Evolutionary conservation across 2,888 invertebrate species (phyloP).

Genomic region (Malacosoma neustria): DNA sequence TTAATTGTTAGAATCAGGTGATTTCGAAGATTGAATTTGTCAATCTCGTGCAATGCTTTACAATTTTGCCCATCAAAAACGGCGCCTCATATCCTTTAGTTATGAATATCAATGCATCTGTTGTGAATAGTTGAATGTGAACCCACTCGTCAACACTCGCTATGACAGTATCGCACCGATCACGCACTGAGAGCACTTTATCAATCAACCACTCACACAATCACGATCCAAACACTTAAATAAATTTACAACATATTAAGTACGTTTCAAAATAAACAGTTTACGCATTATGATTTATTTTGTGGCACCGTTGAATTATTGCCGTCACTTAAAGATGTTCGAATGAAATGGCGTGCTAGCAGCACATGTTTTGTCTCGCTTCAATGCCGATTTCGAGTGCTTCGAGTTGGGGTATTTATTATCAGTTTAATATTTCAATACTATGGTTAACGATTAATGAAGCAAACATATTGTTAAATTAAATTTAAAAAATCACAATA

Average conservation of each 20-base stretch:
- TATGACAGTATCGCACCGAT: conserved; percentile 59
- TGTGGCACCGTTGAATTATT: conserved; percentile 63
- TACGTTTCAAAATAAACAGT: conserved; percentile 71
- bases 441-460: background rate
- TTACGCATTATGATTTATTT: conserved; percentile 72
- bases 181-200: conserved; percentile 54
- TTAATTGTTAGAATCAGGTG: too few relatives aligned
- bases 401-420: background rate
- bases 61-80: background rate
- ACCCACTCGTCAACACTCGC: conserved; percentile 6
- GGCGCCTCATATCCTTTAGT: background rate
- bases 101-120: background rate
- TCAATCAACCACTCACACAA: conserved; percentile 64
- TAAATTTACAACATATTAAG: conserved; percentile 75
- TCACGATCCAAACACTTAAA: conserved; percentile 69
- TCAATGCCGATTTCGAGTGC: conserved; percentile 60
- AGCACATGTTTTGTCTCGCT: conserved; percentile 41
- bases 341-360: conserved; percentile 35
- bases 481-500: too few relatives aligned
- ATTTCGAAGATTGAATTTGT: too few relatives aligned
- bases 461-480: too few relatives aligned
- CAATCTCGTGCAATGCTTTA: too few relatives aligned
- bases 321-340: conserved; percentile 40
- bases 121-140: background rate
- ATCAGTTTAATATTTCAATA: background rate